These are phyloP conservation scores for Turritopsis rubra DNA, from an alignment of 30 jellyfish, hydroid and myxozoan species.

Conservation along the genomic window DNA sequence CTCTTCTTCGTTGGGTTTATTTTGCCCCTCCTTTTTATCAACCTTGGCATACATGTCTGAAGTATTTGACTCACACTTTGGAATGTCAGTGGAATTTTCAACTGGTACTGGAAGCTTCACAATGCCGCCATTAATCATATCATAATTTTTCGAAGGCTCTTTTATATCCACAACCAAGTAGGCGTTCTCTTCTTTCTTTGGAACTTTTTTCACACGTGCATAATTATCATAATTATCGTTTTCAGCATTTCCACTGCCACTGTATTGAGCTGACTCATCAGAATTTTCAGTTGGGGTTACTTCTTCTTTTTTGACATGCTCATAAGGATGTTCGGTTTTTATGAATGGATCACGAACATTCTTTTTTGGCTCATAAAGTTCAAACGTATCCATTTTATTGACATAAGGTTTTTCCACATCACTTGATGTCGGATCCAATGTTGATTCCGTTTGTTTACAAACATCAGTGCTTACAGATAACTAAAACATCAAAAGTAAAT, in stretches of 20 bases:
- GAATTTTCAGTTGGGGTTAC: background rate
- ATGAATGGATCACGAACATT: background rate
- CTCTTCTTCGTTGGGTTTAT: background rate
- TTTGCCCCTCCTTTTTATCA: background rate
- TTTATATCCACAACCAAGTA: slow-evolving; percentile 17
- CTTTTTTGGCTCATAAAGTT: background rate
- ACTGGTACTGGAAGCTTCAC: slow-evolving; percentile 10
- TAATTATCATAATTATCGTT: slow-evolving; percentile 11
- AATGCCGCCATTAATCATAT: slow-evolving; percentile 25
- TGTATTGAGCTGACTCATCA: background rate
- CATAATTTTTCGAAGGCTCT: slow-evolving; percentile 24
- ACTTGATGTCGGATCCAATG: background rate
- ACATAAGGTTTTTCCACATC: background rate
- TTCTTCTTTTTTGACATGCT: background rate
- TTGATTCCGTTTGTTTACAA: background rate
- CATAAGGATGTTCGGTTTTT: slow-evolving; percentile 2
- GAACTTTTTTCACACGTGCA: slow-evolving; percentile 29
- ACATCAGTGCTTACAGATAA: background rate
- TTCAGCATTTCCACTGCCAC: slow-evolving; percentile 25
- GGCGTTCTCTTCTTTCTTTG: slow-evolving; percentile 28
- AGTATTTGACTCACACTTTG: background rate
- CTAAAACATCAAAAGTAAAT: background rate
- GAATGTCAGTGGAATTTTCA: background rate
- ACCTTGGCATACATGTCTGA: background rate
- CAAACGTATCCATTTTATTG: background rate